These are phyloP conservation scores for Buceros bicornis DNA, from an alignment of 2,797 vertebrate genomes.

Conservation along the genomic window DNA sequence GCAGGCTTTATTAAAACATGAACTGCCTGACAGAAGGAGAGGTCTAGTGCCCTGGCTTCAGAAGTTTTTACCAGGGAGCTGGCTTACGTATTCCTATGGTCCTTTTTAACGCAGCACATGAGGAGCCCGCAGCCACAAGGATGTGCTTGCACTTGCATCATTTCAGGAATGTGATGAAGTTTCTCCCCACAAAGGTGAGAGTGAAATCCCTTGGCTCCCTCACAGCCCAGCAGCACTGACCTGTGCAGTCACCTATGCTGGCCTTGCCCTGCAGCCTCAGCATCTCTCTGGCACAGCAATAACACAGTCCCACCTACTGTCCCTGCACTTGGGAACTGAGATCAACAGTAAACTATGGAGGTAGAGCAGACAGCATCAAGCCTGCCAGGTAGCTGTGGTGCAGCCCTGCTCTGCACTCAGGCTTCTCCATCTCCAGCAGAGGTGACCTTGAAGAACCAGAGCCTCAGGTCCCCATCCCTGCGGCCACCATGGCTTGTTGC, in stretches of 20 bases:
- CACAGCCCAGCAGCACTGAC: not conserved
- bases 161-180: not conserved
- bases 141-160: not conserved
- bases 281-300: rapidly evolving
- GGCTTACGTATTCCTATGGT: not conserved
- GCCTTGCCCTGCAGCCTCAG: not conserved
- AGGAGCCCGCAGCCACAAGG: not conserved
- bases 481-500: not conserved
- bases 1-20: not conserved
- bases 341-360: not conserved
- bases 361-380: not conserved
- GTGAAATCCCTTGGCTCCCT: not conserved
- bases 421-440: not conserved
- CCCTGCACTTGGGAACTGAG: not conserved
- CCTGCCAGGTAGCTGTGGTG: not conserved
- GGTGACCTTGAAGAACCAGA: constrained; percentile 18
- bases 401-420: not conserved
- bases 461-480: not conserved
- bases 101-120: rapidly evolving
- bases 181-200: not conserved
- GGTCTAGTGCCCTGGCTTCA: not conserved
- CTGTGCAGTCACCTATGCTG: rapidly evolving
- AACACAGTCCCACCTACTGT: not conserved
- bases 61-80: not conserved
- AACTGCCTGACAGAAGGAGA: rapidly evolving